Base-by-base conservation (phyloP, 64 coral and sea anemone genomes). In the Stylophora pistillata region DNA sequence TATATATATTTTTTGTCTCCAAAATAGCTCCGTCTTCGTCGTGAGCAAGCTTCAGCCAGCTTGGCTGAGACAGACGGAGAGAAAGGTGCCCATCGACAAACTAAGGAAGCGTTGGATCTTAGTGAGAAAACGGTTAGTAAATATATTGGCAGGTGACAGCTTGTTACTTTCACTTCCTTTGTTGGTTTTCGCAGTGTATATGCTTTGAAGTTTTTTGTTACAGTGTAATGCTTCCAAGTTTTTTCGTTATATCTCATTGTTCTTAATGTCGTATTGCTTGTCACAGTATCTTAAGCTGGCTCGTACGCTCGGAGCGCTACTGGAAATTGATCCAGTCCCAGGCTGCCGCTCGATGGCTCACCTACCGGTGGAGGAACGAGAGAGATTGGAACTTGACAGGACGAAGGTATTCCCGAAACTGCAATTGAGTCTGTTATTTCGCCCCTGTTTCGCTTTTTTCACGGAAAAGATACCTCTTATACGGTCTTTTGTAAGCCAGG, bases 281-380 rank as follows among this genome's bases (percentile, higher is more conserved):
- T 57, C 20, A 17, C 18, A 98, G 95, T 98, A 98, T 66, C 78
- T 98, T 10, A 98, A 91, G 92, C 56, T 91, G 65, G 88, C 88
- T 5, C 92, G 92, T 18, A 77, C 88, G 9, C 31, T 98, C 29
- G 89, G 83, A 17, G 83, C 95, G 20, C 72, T 98, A 29, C 66
- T 98, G 27, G 89, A 98, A 64, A 65, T 98, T 5, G 95, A 94
- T 30, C 80, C 88, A 16, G 41, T 98, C 78, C 91, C 91, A 55
- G 95, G 95, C 30, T 94, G 88, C 55, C 95, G 78, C 0, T 94
- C 95, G 54, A 94, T 98, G 95, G 92, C 92, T 13, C 85, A 98
- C 53, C 33, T 94, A 58, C 92, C 95, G 7, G 77, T 66, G 71
- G 92, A 94, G 62, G 95, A 98, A 47, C 83, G 95, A 78, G 95